These are phyloP conservation scores for Bombus haemorrhoidalis DNA, from an alignment of 1,140 invertebrate species.

Conservation along the genomic window DNA sequence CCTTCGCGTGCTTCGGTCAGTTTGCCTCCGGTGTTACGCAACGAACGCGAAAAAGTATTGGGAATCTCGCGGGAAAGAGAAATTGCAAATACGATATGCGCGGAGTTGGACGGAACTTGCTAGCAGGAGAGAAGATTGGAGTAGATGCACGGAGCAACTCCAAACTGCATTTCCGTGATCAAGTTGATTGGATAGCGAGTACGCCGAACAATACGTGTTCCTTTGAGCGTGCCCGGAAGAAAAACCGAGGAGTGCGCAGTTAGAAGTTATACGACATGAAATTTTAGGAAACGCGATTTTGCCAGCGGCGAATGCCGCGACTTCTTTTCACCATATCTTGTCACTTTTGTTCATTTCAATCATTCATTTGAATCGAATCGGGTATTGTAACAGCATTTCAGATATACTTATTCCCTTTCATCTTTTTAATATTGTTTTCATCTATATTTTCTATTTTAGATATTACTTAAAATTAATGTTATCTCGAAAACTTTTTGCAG, in stretches of 20 bases:
- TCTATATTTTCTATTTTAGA: background rate
- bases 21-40: slow-evolving; percentile 34
- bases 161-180: slow-evolving; percentile 66
- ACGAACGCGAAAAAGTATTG: slow-evolving; percentile 49
- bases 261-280: slow-evolving; percentile 24
- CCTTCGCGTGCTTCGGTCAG: slow-evolving; percentile 17
- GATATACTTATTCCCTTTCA: background rate
- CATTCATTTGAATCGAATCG: background rate
- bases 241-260: slow-evolving; percentile 28
- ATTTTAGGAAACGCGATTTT: slow-evolving; percentile 9
- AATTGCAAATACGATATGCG: slow-evolving; percentile 58
- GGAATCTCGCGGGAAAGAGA: slow-evolving; percentile 59
- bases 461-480: background rate
- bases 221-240: slow-evolving; percentile 36
- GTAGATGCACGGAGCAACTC: slow-evolving; percentile 58
- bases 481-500: background rate
- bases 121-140: slow-evolving; percentile 55
- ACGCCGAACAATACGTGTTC: slow-evolving; percentile 52
- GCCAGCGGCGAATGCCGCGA: too few relatives aligned
- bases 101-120: slow-evolving; percentile 56
- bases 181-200: slow-evolving; percentile 66
- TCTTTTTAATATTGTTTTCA: background rate
- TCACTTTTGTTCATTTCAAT: too few relatives aligned
- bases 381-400: background rate
- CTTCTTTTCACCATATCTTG: too few relatives aligned